Base-by-base conservation (phyloP, 2,888 invertebrate genomes). In the Caenorhabditis becei region DNA sequence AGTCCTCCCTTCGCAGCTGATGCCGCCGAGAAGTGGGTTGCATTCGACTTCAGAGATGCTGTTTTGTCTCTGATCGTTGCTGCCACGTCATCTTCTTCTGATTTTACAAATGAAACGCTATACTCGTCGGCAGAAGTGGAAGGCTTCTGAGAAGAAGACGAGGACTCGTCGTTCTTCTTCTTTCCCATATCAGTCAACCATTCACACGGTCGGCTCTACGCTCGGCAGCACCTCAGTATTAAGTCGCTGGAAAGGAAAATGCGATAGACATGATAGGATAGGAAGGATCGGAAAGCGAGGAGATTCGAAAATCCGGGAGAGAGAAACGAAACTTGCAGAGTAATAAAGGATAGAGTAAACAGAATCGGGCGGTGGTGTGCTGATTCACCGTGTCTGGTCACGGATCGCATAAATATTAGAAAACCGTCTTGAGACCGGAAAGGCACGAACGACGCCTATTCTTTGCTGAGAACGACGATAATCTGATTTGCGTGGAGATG, bases 11-110 rank as follows among this genome's bases (percentile, higher is more conserved):
- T 67, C 14, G 78, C 59, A 71, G 78, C 63, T 35, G 80, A 71
- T n/a, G 72, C 66, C 23, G 74, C 74, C 26, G 80, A 70, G 41
- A 79, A 72, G 51, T 79, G 67, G 2, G 84, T 84, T 20, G 80
- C 78, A 10, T 71, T 83, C 28, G 85, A 85, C 32, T 85, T 83
- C 18, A 85, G 63, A 32, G 83, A 83, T 2, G 81, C 79, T 4
- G 85, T 85, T 56, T 83, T 79, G 32, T 85, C 82, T 4, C 69
- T 28, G 32, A 85, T 71, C 20, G 75, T 70, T 0, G 80, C 54
- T 18, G 66, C 44, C 65, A 62, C 72, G 28, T 65, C 65, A 37
- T 71, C 71, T 20, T 66, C 79, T 35, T 72, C 61, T 10, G 67
- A 24, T 41, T 71, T 79, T 14, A 79, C 79, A 41, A 79, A 79